Evolutionary conservation across 23 tunicate species (phyloP).

Genomic region (Halocynthia roretzi): DNA sequence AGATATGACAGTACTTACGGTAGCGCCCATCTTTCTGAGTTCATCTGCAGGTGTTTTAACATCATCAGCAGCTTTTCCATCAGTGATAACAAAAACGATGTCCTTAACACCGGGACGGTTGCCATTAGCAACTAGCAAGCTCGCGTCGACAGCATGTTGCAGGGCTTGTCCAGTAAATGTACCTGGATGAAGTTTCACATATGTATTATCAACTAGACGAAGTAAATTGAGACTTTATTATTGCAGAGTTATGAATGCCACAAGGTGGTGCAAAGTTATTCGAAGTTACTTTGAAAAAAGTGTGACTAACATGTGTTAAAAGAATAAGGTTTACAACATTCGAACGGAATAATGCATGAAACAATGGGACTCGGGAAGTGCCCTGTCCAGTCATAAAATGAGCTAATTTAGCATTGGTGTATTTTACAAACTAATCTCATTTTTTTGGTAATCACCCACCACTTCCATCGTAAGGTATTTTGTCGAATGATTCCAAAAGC

Average conservation of each 20-base stretch:
- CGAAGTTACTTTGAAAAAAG: too few relatives aligned
- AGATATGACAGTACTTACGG: neutral
- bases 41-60: constrained; percentile 11
- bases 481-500: neutral
- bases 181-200: constrained; percentile 13
- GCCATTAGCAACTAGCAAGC: constrained; percentile 18
- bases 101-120: constrained; percentile 35
- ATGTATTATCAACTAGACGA: neutral
- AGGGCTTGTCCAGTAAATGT: constrained; percentile 26
- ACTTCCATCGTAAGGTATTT: constrained; percentile 19
- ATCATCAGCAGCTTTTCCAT: constrained; percentile 26
- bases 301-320: too few relatives aligned
- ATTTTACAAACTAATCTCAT: neutral
- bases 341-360: too few relatives aligned
- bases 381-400: neutral
- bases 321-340: too few relatives aligned
- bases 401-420: neutral
- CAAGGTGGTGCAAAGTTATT: too few relatives aligned
- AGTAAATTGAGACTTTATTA: neutral
- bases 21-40: constrained; percentile 11
- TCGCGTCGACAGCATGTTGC: constrained; percentile 21
- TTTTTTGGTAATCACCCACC: constrained; percentile 1
- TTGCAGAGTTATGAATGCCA: neutral
- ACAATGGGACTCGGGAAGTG: too few relatives aligned
- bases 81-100: constrained; percentile 24